Evolutionary conservation across 2,888 invertebrate species (phyloP).

Genomic region (Amblyjoppa fuscipennis): DNA sequence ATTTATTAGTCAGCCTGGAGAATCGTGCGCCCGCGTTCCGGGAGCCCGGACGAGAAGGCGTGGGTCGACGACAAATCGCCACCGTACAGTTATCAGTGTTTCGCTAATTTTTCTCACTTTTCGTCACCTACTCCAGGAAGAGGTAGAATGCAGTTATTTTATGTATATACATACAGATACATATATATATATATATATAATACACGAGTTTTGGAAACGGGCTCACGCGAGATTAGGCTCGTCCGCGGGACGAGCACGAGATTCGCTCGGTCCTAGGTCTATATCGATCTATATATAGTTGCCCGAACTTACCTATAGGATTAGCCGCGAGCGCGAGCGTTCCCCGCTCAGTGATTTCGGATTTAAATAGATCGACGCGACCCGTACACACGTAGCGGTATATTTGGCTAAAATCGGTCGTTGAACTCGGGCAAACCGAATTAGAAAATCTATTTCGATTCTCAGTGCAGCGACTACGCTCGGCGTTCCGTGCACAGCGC

Average conservation of each 20-base stretch:
- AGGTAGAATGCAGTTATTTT: conserved; percentile 14
- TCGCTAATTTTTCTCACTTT: conserved; percentile 2
- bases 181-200: no score
- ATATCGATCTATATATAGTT: conserved; percentile 7
- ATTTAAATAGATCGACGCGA: conserved; percentile 61
- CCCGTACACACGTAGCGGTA: conserved; percentile 42
- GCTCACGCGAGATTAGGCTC: background rate
- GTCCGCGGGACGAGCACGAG: background rate
- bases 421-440: conserved; percentile 66
- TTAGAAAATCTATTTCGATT: conserved; percentile 66
- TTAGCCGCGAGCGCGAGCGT: conserved; percentile 11
- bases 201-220: background rate
- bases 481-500: conserved; percentile 1
- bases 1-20: conserved; percentile 59
- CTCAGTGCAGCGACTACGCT: conserved; percentile 14
- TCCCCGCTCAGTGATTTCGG: conserved; percentile 57
- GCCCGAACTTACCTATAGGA: conserved; percentile 19
- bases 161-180: background rate
- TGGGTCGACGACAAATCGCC: conserved; percentile 55
- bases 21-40: conserved; percentile 61
- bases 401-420: conserved; percentile 66
- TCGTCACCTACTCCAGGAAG: background rate
- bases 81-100: conserved; percentile 34
- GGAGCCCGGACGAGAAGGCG: conserved; percentile 50
- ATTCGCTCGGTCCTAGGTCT: conserved; percentile 5